Conservation (phyloP, 2,888 invertebrate species). For the Megaustenia siamemsis region DNA sequence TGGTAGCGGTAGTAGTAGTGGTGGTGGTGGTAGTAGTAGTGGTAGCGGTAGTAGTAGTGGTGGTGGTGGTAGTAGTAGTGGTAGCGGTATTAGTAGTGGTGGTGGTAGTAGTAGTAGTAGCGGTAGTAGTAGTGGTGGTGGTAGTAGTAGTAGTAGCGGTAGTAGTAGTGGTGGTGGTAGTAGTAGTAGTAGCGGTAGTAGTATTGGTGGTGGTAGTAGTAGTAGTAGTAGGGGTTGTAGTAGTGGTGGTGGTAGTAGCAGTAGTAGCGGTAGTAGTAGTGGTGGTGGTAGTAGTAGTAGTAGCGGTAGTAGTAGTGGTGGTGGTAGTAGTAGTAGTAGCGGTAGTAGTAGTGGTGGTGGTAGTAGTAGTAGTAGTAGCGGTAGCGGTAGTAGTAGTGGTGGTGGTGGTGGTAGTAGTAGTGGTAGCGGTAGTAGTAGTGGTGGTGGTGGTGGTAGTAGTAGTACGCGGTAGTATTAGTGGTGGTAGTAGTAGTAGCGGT, state of each 20-base stretch:
- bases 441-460: not conserved
- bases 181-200: not conserved
- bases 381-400: not conserved
- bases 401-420: not conserved
- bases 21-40: too few relatives aligned
- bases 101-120: not conserved
- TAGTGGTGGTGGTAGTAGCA: not conserved
- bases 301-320: not conserved
- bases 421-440: conserved; percentile 8
- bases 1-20: too few relatives aligned
- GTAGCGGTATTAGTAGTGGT: not conserved
- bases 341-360: not conserved
- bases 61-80: not conserved
- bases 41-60: not conserved
- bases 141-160: not conserved
- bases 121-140: not conserved
- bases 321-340: not conserved
- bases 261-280: not conserved
- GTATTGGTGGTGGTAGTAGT: too few relatives aligned
- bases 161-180: not conserved
- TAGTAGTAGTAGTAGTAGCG: not conserved
- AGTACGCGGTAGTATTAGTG: too few relatives aligned
- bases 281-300: not conserved
- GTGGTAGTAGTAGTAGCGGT: not conserved
- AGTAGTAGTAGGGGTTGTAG: too few relatives aligned